Base-by-base conservation (phyloP, 2,113 vertebrate species). In the Amazona vittata region DNA sequence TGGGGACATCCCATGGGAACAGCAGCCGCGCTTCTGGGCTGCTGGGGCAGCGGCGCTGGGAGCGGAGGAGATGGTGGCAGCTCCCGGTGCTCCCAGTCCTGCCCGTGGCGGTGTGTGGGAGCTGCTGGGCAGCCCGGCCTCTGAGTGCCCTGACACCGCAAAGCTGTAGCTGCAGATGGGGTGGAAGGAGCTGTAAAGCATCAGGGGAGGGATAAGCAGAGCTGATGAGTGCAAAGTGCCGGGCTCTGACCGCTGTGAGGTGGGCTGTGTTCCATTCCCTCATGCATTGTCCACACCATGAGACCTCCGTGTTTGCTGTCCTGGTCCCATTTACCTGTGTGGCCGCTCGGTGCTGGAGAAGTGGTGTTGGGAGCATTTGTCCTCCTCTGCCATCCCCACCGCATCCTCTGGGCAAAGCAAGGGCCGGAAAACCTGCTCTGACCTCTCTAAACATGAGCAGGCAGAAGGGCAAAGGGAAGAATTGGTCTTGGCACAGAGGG, bases 191-290 rank as follows among this genome's bases (percentile, higher is more conserved):
- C 1, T 43, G 41, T 31, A 18, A 29, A 33, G 31, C 25, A 5
- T 11, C 1, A 0, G 7, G 25, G 41, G 33, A n/a, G 49, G 28
- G 31, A 50, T 8, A 19, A 31, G 33, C 44, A 22, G 69, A 39
- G 62, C 33, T 28, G 2, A 2, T 1, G 31, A 13, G 41, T 0
- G 0, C 26, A 25, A 64, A 39, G 62, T 44, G 10, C 14, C 35
- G 39, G 3, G 75, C 55, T 21, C 41, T 7, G 47, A 3, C 14
- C 10, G 18, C 77, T 20, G 74, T n/a, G 57, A 35, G 35, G 46
- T 39, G 81, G 26, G 70, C 55, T 74, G 17, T 0, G 43, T 75
- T 84, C 78, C 2, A 57, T 68, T 83, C 78, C 57, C 31, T 20
- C 2, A 0, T 8, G 60, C 86, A 86, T 86, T 92, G 91, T 33